Evolutionary conservation across 2,113 vertebrate genomes (phyloP), one percentile per base, ranked within the genome.

Genomic region (Thinocorus orbignyianus): DNA sequence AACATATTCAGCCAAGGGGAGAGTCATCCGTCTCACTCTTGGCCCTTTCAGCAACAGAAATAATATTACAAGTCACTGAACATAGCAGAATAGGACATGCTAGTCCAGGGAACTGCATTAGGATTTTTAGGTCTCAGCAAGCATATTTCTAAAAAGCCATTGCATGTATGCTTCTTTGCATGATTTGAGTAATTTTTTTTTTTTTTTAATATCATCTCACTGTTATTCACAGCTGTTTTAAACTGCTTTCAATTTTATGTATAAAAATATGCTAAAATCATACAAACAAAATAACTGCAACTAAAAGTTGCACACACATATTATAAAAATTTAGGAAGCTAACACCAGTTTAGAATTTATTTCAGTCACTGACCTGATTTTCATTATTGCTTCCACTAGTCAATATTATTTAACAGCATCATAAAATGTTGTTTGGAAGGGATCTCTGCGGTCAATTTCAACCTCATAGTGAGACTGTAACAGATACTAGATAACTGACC

Each of bases 91-190:
- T 17, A 65, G 14, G 37, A 39, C 25, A 46, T 30, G 2, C 3
- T 65, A 25, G 10, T 81, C 89, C 13, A 44, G 20, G 37, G 51
- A 81, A 71, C 13, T 49, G 1, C 18, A 58, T 16, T 22, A 52
- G 15, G 16, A 62, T 35, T 70, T 84, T 73, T 54, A 58, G 39
- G 48, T 44, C 30, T 71, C 18, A 62, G 5, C 41, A 65, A 78
- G 5, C 3, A 6, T 51, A 60, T 82, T 78, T 61, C 30, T 52
- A 81, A 74, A 78, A 93, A 73, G 6, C 7, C 13, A 55, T 7
- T 55, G 7, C 22, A 14, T 13, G 3, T 11, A 6, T 51, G 9
- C 0, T 15, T 80, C 9, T n/a, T 72, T 68, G 8, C 4, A 41
- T 52, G 2, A 55, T 66, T 79, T 42, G 1, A 5, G 7, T 4